Percentiles rank a stretch among this genome's conserved stretches.
These are phyloP conservation scores for Neodiprion pinetum DNA, from an alignment of 1,140 invertebrate genomes.

Conservation along the genomic window DNA sequence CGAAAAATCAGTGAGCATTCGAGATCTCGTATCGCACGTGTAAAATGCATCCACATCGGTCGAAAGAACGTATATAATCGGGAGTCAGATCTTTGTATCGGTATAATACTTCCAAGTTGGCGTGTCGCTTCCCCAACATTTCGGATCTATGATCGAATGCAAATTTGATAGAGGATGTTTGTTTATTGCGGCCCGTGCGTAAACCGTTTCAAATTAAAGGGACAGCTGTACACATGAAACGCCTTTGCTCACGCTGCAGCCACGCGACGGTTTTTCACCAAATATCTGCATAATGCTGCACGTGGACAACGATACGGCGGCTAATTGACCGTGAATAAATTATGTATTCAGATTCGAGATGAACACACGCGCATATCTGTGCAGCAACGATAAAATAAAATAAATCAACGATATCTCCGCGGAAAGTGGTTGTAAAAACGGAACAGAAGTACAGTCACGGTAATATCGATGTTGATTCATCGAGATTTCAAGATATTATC, in stretches of 20 bases:
- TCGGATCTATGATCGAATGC: background rate
- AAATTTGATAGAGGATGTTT: background rate
- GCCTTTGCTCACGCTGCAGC: background rate
- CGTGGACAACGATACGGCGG: background rate
- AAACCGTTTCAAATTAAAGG: background rate
- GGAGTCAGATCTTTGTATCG: no score
- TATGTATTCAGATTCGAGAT: background rate
- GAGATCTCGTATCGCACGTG: background rate
- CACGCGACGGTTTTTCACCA: background rate
- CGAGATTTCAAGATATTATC: no score
- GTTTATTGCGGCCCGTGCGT: background rate
- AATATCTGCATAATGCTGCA: background rate
- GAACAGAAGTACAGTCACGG: background rate
- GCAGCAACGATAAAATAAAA: background rate
- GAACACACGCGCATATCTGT: background rate
- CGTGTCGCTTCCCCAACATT: background rate
- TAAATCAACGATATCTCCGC: background rate
- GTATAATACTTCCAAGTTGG: no score
- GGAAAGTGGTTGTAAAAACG: background rate
- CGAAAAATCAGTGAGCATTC: background rate
- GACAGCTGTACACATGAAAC: background rate
- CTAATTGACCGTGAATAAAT: slow-evolving; percentile 5
- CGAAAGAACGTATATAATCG: background rate
- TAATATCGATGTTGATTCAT: no score
- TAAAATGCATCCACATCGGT: background rate